phyloP scores from a whole-genome alignment of 2,888 invertebrate genomes.

The Phengaris alcon region DNA sequence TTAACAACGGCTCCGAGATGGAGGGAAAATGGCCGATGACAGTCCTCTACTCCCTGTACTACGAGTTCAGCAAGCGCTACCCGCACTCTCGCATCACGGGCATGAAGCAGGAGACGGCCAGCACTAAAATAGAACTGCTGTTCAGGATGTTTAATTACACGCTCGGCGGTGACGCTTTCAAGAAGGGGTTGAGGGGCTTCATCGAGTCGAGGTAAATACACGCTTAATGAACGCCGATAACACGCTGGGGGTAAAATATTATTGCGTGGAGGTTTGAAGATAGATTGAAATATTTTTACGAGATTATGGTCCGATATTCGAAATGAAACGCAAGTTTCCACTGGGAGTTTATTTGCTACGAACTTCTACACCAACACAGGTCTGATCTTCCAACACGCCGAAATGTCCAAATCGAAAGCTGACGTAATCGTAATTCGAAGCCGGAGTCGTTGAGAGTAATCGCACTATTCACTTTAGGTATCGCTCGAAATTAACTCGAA shows the following conservation, averaged over 20 bases:
- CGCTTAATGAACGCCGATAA: neutral
- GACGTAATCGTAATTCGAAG: too few relatives aligned
- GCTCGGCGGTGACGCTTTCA: conserved; percentile 87
- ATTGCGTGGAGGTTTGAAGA: too few relatives aligned
- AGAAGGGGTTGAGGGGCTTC: conserved; percentile 84
- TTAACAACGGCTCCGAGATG: conserved; percentile 84
- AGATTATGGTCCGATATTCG: too few relatives aligned
- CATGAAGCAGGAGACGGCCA: conserved; percentile 85
- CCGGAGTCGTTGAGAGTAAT: too few relatives aligned
- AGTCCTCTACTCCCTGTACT: conserved; percentile 86
- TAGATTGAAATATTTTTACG: too few relatives aligned
- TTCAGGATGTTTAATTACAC: conserved; percentile 95
- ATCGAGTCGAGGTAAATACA: conserved; percentile 54
- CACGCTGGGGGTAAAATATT: neutral
- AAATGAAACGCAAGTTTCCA: too few relatives aligned
- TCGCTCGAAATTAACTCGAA: too few relatives aligned
- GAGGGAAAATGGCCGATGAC: conserved; percentile 91
- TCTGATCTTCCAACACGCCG: too few relatives aligned
- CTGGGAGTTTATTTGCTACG: too few relatives aligned
- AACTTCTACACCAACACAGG: too few relatives aligned
- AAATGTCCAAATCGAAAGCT: too few relatives aligned
- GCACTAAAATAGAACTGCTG: conserved; percentile 87
- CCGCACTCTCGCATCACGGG: conserved; percentile 88
- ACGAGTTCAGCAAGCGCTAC: conserved; percentile 88
- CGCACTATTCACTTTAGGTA: too few relatives aligned